Evolutionary conservation across 2,888 invertebrate genomes (phyloP), one percentile per base, ranked within the genome.

Genomic region (Galeopsomyia nigrocyanea): DNA sequence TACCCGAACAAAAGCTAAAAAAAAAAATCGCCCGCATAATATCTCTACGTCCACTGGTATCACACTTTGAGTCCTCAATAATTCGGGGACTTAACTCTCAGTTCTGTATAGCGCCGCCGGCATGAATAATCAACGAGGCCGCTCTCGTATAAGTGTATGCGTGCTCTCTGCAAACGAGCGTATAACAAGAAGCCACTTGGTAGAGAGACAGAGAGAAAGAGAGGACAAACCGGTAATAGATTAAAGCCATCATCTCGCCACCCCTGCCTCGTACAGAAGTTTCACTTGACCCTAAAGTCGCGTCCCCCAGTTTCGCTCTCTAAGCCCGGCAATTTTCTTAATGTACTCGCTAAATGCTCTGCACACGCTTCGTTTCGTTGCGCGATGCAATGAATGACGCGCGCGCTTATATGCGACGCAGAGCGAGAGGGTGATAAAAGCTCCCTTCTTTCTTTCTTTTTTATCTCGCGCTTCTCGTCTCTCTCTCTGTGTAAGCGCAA

Each of bases 121-220:
- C 66, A 57, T 66, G 66, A 66, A 66, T 66, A 66, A 66, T 66
- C 16, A 57, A 66, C 49, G 56, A 57, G 17, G n/a, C 49, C 17
- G n/a, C 9, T n/a, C 17, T n/a, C n/a, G n/a, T n/a, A 7, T n/a
- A 17, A n/a, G 46, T 53, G 53, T 60, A 60, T 50, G 31, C 22
- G 19, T 69, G 74, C 62, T 61, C 71, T 75, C 71, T 76, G 75
- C 76, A 81, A 82, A 82, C 81, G 81, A 83, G 80, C 79, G 79
- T 82, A 83, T 84, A 85, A 85, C 84, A 82, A 84, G 85, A 82
- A 85, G 82, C 84, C 82, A 84, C 85, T 85, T 83, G 82, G 81
- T 80, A 77, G 76, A 26, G 26, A 26, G 26, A 26, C 3, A 26
- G 26, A 26, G 26, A 26, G 26, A 26, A 5, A 26, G 26, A 26